A percentile compares a stretch with the other conserved stretches of the same genome.
These are phyloP conservation scores for Tholera decimalis DNA, from an alignment of 2,888 invertebrate genomes.

Conservation along the genomic window DNA sequence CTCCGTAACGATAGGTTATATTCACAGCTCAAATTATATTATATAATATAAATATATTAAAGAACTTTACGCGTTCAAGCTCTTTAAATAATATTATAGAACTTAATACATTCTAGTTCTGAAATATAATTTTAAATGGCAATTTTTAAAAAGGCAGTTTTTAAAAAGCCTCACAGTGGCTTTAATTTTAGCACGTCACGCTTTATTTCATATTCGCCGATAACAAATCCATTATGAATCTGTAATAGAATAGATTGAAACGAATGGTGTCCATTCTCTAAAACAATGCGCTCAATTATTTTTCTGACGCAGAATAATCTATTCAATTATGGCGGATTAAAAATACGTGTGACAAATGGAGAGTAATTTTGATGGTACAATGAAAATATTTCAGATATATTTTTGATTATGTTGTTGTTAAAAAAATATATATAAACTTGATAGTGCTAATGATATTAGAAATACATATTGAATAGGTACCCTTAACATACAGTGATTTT, in stretches of 20 bases:
- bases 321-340: slow-evolving; percentile 51
- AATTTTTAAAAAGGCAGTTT: no score
- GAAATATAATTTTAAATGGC: no score
- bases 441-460: not conserved
- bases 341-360: slow-evolving; percentile 52
- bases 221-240: slow-evolving; percentile 38
- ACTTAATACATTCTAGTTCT: no score
- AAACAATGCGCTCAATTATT: slow-evolving; percentile 57
- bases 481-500: no score
- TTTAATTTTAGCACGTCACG: not conserved
- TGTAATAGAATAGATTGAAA: slow-evolving; percentile 39
- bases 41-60: no score
- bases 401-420: slow-evolving; percentile 10
- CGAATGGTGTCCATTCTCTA: slow-evolving; percentile 47
- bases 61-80: no score
- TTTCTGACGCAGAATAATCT: slow-evolving; percentile 48
- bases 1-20: no score
- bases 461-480: no score
- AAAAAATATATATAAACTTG: not conserved
- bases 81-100: no score
- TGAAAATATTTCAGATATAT: slow-evolving; percentile 21
- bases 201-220: slow-evolving; percentile 15
- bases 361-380: slow-evolving; percentile 35
- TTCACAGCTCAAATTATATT: no score
- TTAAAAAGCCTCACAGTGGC: not conserved